Percentiles rank a stretch among this genome's conserved stretches.
Conservation (phyloP, 2,113 vertebrate genomes). For the Cnemophilus loriae region DNA sequence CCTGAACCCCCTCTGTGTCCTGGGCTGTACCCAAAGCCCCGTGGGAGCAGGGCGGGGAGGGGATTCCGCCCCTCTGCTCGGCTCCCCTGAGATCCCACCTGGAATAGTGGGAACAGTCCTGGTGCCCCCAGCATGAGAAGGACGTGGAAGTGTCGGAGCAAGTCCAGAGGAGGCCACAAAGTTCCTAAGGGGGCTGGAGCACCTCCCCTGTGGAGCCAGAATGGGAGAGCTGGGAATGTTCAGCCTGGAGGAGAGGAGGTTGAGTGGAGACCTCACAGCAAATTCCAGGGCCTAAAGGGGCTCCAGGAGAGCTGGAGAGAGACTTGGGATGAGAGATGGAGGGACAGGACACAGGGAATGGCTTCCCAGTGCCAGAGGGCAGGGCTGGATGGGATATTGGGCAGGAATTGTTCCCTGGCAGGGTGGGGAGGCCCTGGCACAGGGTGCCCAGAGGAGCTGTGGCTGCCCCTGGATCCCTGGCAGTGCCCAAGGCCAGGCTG, state of each 20-base stretch:
- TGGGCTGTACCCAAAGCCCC: not conserved
- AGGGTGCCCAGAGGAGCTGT: not conserved
- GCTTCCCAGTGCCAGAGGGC: not conserved
- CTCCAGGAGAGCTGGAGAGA: not conserved
- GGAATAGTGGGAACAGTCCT: not conserved
- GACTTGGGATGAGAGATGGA: too few relatives aligned
- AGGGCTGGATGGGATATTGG: accelerated
- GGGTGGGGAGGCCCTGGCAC: not conserved
- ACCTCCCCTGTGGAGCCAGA: not conserved
- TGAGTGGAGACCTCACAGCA: not conserved
- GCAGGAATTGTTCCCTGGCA: not conserved
- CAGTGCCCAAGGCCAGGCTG: not conserved
- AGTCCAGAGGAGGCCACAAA: not conserved
- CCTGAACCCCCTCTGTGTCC: not conserved
- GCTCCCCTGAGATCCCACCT: not conserved
- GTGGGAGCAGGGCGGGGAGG: not conserved
- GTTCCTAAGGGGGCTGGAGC: not conserved
- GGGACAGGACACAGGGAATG: not conserved
- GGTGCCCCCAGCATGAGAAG: not conserved
- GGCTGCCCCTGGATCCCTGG: not conserved
- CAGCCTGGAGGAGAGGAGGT: not conserved
- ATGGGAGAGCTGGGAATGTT: not conserved
- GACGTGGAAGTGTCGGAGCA: not conserved
- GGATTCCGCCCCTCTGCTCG: not conserved
- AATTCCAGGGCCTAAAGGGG: not conserved